phyloP scores from a whole-genome alignment of 2,888 invertebrate genomes.

The Nomada lathburiana region DNA sequence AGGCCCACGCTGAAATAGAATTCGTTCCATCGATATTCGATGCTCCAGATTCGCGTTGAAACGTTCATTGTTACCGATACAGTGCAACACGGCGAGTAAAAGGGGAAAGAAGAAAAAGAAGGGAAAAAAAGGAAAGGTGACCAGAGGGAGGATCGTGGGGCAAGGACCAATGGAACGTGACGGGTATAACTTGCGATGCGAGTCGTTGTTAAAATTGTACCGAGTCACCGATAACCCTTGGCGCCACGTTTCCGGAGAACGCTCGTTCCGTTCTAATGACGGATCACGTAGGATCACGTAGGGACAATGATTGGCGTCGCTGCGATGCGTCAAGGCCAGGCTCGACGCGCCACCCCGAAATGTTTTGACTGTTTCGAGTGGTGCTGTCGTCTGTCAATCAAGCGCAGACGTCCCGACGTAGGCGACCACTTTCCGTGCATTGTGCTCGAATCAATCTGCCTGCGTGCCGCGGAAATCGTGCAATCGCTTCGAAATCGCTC shows the following conservation, averaged over 20 bases:
- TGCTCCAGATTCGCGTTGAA: slow-evolving; percentile 13
- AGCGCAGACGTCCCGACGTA: slow-evolving; percentile 75
- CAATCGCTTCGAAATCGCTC: slow-evolving; percentile 42
- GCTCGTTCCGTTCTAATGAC: slow-evolving; percentile 58
- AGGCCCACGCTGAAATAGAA: background rate
- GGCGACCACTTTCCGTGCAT: slow-evolving; percentile 77
- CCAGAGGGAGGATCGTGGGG: background rate
- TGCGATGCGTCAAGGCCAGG: slow-evolving; percentile 78
- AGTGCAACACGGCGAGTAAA: background rate
- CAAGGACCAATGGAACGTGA: slow-evolving; percentile 53
- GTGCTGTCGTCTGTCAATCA: slow-evolving; percentile 81
- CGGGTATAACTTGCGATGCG: slow-evolving; percentile 46
- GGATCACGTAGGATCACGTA: slow-evolving; percentile 58
- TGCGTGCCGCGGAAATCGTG: slow-evolving; percentile 53
- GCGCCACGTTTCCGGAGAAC: slow-evolving; percentile 38
- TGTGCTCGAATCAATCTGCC: slow-evolving; percentile 68
- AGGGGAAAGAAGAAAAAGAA: background rate
- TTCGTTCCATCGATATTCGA: slow-evolving; percentile 28
- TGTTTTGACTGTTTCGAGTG: slow-evolving; percentile 82
- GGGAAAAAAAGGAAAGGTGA: background rate
- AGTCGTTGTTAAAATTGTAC: slow-evolving; percentile 48
- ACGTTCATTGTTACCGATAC: slow-evolving; percentile 23
- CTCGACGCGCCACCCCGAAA: slow-evolving; percentile 69
- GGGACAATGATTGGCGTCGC: slow-evolving; percentile 74
- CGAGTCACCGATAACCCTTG: slow-evolving; percentile 46